Base-by-base conservation (phyloP, 2,113 vertebrate species). In the Chionomys nivalis region DNA sequence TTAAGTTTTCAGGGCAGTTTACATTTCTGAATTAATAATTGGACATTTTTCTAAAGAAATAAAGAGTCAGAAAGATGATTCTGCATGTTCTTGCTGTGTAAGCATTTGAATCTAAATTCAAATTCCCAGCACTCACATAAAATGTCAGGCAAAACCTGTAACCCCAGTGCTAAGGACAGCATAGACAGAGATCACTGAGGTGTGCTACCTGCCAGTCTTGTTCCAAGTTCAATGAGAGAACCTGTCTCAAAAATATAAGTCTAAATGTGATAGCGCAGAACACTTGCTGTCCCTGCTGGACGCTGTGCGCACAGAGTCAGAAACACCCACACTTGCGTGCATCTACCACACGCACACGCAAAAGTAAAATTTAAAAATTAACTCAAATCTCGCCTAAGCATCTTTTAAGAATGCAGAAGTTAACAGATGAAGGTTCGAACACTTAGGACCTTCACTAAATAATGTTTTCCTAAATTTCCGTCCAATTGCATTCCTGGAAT, bases 401-500 rank as follows among this genome's bases (percentile, higher is more conserved):
- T 77, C 12, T 86, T 47, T 90, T 44, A 55, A 52, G 55, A 89
- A 66, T 33, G 73, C 2, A 49, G n/a, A 89, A 36, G 28, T 63
- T 65, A 68, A n/a, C 13, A 87, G 10, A 47, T n/a, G 16, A 58
- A 66, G 16, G 61, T 13, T 90, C 58, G 86, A 70, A 26, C 28
- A 72, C 31, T 76, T 85, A 63, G 13, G 21, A 63, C 93, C 55
- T 49, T 95, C 61, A 79, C 4, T 85, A 70, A 68, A 95, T 96
- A 13, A 23, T 72, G 23, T 79, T 58, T 77, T 19, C 26, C 66
- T 73, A 44, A 87, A 21, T 91, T 89, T 87, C 75, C 68, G 92
- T 70, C 39, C n/a, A 63, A 42, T 55, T 4, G 26, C 44, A 78
- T 49, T 94, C 39, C 49, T 65, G 16, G 55, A 31, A 44, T 11